Base-by-base conservation (phyloP, 2,113 vertebrate species). In the Procavia capensis region DNA sequence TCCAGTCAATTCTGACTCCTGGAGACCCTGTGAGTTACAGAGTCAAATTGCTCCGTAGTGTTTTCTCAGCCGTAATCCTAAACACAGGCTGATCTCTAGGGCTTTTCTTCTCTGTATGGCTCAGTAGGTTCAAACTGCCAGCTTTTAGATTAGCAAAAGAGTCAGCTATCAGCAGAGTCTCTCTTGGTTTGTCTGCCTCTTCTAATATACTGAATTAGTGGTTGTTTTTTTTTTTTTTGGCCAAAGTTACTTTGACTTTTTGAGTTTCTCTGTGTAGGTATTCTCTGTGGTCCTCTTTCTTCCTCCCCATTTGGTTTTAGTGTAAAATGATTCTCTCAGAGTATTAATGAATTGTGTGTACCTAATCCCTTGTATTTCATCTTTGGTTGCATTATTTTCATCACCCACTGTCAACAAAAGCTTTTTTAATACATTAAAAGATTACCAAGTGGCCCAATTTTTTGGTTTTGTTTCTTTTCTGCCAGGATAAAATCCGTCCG, bases 401-500 rank as follows among this genome's bases (percentile, higher is more conserved):
- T 63, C 76, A 29, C 87, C 19, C 83, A 39, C 24, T n/a, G 5
- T 75, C 24, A 64, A 0, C 75, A 27, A 91, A 95, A 95, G 50
- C 25, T 84, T 74, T 95, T 82, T n/a, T n/a, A 10, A 22, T 31
- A 57, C 59, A 87, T 76, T 91, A 86, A 72, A 74, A 95, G 31
- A 20, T 14, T 17, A 57, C 70, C 29, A 59, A 16, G 54, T 11
- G 13, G 6, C 25, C 17, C 13, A 29, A 6, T n/a, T 50, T 93
- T 90, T 85, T 88, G 20, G n/a, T 20, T 66, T 64, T 31, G 4
- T n/a, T 50, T 5, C 1, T 4, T 20, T 2, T 2, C 1, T 36
- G 45, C 57, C 19, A 70, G 24, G 3, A 88, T 86, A 87, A 74
- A 93, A 43, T 45, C 50, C 19, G 41, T 47, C 24, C 13, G 29